Evolutionary conservation across 2,797 vertebrate species (phyloP).

Genomic region (Lepilemur ruficaudatus): DNA sequence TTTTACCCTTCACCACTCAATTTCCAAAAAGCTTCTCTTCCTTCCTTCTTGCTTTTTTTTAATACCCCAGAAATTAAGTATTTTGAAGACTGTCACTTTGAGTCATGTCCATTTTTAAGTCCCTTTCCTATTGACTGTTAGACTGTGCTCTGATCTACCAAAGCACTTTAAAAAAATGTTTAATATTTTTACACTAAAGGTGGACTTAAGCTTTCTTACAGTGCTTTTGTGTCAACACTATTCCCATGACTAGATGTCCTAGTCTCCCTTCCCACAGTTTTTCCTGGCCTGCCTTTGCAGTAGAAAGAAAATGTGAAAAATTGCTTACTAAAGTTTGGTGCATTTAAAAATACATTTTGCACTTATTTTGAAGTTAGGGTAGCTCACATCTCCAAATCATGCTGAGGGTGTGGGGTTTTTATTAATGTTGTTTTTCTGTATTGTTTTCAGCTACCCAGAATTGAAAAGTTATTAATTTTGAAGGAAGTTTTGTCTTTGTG

Average conservation of each 20-base stretch:
- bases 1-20: background rate
- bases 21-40: background rate
- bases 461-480: conserved; percentile 38
- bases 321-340: background rate
- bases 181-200: background rate
- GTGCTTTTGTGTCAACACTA: background rate
- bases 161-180: background rate
- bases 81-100: background rate
- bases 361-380: background rate
- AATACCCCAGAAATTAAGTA: background rate
- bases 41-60: background rate
- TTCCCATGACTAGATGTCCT: background rate
- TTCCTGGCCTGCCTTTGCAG: background rate
- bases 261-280: background rate
- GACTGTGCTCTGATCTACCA: background rate
- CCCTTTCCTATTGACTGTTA: background rate
- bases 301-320: background rate
- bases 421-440: background rate
- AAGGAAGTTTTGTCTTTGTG: conserved; percentile 6
- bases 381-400: background rate
- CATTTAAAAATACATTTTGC: background rate
- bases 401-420: background rate
- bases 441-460: conserved; percentile 2
- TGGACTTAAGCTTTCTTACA: background rate
- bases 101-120: background rate